These are phyloP conservation scores for Trichosurus vulpecula DNA, from an alignment of 2,797 vertebrate species.

Conservation along the genomic window DNA sequence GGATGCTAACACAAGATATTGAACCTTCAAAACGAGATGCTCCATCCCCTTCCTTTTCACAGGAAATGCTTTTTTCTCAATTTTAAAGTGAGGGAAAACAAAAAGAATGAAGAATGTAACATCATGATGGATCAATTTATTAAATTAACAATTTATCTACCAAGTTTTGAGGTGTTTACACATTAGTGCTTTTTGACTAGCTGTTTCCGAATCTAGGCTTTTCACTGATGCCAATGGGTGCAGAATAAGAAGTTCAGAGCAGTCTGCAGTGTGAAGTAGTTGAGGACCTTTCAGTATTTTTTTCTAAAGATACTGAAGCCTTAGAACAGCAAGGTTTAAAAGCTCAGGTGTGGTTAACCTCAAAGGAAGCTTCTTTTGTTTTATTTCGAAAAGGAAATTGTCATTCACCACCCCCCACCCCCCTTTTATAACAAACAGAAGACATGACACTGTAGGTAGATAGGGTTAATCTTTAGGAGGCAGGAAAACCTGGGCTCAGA, in stretches of 20 bases:
- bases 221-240: not conserved
- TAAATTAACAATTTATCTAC: not conserved
- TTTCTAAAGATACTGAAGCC: not conserved
- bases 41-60: not conserved
- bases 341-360: not conserved
- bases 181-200: not conserved
- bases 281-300: not conserved
- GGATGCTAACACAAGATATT: not conserved
- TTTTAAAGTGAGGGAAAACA: not conserved
- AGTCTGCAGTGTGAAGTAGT: not conserved
- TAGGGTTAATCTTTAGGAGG: not conserved
- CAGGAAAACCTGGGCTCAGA: not conserved
- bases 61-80: not conserved
- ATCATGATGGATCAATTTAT: not conserved
- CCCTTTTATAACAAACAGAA: not conserved
- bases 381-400: not conserved
- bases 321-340: not conserved
- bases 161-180: not conserved
- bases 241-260: not conserved
- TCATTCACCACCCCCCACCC: not conserved
- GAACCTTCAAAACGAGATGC: not conserved
- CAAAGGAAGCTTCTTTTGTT: not conserved
- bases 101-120: not conserved
- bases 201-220: not conserved
- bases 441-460: not conserved